phyloP scores from a whole-genome alignment of 2,113 vertebrate genomes.

The Colaptes auratus region DNA sequence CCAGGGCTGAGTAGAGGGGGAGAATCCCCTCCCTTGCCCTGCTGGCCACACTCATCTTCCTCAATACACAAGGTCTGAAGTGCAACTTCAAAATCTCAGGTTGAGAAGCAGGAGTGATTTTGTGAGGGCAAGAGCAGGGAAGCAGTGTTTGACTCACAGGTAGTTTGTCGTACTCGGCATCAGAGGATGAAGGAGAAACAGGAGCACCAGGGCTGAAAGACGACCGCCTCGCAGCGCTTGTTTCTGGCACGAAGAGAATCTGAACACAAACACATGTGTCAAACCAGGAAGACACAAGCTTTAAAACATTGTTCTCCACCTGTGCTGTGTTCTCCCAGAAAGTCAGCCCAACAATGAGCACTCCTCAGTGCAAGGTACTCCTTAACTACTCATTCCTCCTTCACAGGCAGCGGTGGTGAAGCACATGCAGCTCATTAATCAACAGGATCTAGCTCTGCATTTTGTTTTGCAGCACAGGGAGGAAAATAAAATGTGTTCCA shows the following conservation, averaged over 20 bases:
- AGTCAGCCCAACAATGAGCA: neutral
- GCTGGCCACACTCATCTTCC: too few relatives aligned
- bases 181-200: conserved; percentile 77
- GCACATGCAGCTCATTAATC: neutral
- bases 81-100: neutral
- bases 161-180: conserved; percentile 83
- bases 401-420: neutral
- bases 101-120: neutral
- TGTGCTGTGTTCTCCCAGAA: neutral
- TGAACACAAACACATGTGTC: conserved; percentile 51
- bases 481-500: neutral
- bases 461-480: neutral
- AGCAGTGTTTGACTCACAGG: conserved; percentile 76
- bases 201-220: conserved; percentile 71
- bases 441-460: neutral
- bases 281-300: neutral
- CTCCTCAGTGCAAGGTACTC: neutral
- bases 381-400: neutral
- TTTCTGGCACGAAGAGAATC: conserved; percentile 93
- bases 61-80: neutral
- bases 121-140: neutral
- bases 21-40: too few relatives aligned
- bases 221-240: conserved; percentile 57
- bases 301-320: neutral
- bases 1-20: too few relatives aligned